These are phyloP conservation scores for Chironomus striatipennis DNA, from an alignment of 1,140 invertebrate genomes.

Conservation along the genomic window DNA sequence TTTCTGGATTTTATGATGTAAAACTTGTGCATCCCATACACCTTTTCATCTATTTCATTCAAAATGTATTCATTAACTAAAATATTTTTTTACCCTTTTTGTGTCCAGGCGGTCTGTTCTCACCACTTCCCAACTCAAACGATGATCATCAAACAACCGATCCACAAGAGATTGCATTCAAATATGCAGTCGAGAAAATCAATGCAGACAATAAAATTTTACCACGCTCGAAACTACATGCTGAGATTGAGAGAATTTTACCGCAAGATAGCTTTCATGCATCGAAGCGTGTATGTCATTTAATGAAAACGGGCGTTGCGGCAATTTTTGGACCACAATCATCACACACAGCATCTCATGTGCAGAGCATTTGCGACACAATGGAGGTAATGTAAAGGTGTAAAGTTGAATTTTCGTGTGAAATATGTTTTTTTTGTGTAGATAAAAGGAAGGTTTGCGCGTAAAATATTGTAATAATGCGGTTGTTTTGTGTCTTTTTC, in stretches of 20 bases:
- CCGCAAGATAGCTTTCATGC: constrained; percentile 86
- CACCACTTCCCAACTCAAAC: constrained; percentile 45
- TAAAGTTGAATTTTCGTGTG: no score
- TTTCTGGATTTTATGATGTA: no score
- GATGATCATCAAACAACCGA: constrained; percentile 50
- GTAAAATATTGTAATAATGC: no score
- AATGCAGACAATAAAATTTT: constrained; percentile 73
- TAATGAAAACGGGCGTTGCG: constrained; percentile 76
- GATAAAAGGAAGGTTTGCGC: no score
- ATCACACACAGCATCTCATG: constrained; percentile 79
- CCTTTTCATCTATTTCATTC: no score
- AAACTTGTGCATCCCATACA: no score
- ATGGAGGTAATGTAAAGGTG: constrained; percentile 56
- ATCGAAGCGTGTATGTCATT: constrained; percentile 83
- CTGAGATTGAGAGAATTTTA: constrained; percentile 78
- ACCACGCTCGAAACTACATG: constrained; percentile 69
- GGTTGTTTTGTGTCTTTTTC: no score
- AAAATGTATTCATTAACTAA: no score
- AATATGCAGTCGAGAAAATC: constrained; percentile 82
- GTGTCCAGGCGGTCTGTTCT: constrained; percentile 75
- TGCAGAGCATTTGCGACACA: constrained; percentile 92
- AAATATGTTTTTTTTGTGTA: no score
- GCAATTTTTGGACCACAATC: constrained; percentile 92
- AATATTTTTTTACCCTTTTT: constrained; percentile 27
- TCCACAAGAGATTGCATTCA: constrained; percentile 79